phyloP scores from a whole-genome alignment of 2,113 vertebrate species.

The Indri indri region DNA sequence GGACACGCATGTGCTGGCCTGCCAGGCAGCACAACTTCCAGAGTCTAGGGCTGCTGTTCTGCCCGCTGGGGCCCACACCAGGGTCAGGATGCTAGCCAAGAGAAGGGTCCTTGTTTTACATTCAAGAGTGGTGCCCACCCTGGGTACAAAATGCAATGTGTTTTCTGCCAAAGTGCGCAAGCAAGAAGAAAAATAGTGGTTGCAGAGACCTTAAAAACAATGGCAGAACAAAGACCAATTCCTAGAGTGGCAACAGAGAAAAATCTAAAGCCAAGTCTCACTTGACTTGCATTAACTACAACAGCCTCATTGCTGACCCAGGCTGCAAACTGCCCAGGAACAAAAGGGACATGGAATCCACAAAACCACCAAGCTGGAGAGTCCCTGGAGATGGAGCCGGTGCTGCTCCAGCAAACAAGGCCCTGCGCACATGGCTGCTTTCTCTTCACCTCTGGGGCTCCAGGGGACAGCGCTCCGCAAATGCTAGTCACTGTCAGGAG shows the following conservation, averaged over 20 bases:
- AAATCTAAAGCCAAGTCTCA: neutral
- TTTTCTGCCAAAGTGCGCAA: neutral
- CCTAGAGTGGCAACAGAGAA: neutral
- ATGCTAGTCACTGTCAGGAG: neutral
- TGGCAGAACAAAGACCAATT: neutral
- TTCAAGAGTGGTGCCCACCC: neutral
- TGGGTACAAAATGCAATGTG: neutral
- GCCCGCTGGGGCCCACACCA: neutral
- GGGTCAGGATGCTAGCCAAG: neutral
- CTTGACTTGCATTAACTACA: neutral
- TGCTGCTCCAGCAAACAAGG: fast-evolving
- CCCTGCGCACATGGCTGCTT: fast-evolving
- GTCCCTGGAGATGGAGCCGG: neutral
- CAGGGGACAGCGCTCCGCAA: neutral
- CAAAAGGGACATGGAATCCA: neutral
- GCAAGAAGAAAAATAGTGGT: neutral
- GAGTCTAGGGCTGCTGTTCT: neutral
- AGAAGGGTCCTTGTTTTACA: neutral
- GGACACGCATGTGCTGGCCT: neutral
- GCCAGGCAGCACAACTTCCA: neutral
- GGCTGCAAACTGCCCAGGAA: neutral
- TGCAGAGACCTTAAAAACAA: neutral
- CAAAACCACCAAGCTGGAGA: neutral
- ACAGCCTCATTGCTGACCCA: neutral
- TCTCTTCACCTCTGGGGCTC: neutral